phyloP scores from a whole-genome alignment of 2,888 invertebrate species.

The Pterobdella sp. region DNA sequence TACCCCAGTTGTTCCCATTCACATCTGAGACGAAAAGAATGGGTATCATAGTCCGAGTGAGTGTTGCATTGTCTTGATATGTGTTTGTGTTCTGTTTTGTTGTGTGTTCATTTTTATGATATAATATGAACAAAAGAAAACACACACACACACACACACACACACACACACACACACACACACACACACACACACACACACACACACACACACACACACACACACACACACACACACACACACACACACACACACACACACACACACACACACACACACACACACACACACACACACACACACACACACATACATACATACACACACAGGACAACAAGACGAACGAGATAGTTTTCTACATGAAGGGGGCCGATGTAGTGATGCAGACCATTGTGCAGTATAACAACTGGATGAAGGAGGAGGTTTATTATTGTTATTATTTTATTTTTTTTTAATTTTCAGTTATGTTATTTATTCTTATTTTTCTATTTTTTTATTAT shows the following conservation, averaged over 20 bases:
- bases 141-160: too few relatives aligned
- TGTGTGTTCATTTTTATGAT: not conserved
- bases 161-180: too few relatives aligned
- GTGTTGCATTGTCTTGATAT: not conserved
- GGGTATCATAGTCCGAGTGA: slow-evolving; percentile 66
- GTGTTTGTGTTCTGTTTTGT: not conserved
- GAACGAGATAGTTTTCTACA: slow-evolving; percentile 82
- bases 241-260: slow-evolving; percentile 16
- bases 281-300: slow-evolving; percentile 16
- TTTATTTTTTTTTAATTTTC: too few relatives aligned
- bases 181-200: not conserved
- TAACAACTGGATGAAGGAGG: slow-evolving; percentile 87
- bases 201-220: slow-evolving; percentile 12
- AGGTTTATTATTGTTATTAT: too few relatives aligned
- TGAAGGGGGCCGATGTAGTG: slow-evolving; percentile 95
- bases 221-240: not conserved
- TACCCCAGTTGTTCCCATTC: slow-evolving; percentile 60
- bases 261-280: slow-evolving; percentile 16
- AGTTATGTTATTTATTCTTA: too few relatives aligned
- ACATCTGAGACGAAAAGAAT: slow-evolving; percentile 69
- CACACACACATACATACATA: slow-evolving; percentile 13
- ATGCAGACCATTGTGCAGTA: slow-evolving; percentile 81
- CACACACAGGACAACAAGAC: slow-evolving; percentile 58
- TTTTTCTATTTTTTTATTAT: too few relatives aligned
- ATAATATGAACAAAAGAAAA: too few relatives aligned